Evolutionary conservation across 2,113 vertebrate genomes (phyloP), one percentile per base, ranked within the genome.

Genomic region (Epinephelus moara): DNA sequence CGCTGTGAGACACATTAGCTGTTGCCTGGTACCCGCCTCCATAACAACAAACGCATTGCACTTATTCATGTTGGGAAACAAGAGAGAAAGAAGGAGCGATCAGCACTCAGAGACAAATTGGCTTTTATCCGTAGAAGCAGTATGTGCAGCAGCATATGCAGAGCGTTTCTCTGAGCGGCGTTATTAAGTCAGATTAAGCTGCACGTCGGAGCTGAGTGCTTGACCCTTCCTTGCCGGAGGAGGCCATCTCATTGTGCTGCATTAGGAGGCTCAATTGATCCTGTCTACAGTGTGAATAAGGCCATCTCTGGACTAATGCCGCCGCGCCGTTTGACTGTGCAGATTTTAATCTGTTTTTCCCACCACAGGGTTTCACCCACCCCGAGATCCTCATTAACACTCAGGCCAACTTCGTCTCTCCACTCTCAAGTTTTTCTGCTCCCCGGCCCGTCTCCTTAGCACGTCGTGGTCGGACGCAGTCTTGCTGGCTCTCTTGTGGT

Each of bases 161-260:
- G 56, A 72, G 70, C 75, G 17, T 56, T 74, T 70, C 61, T 82
- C 66, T 88, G 82, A 66, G 30, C 50, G 62, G 52, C 80, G 80
- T 88, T 78, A 90, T 93, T 90, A 90, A 91, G 83, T 85, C 57
- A 86, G 88, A 93, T 93, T 87, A 92, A 87, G 81, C 79, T n/a
- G 68, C 75, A 45, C 62, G 27, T 66, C 40, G 60, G 47, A 61
- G 72, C 70, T 72, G 73, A 91, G 92, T 80, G 86, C 85, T 91
- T 91, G 91, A 94, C 89, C 92, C 91, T 40, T 45, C 74, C 79
- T 70, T 61, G 74, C 78, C 64, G 9, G 80, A 75, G 73, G 83
- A 82, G 37, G 64, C 85, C 77, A 37, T 77, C 84, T 91, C 88
- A 23, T 90, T 84, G 78, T 75, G 86, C 53, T 72, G 84, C 75